phyloP scores from a whole-genome alignment of 2,113 vertebrate genomes.

The Melanocharis versteri region DNA sequence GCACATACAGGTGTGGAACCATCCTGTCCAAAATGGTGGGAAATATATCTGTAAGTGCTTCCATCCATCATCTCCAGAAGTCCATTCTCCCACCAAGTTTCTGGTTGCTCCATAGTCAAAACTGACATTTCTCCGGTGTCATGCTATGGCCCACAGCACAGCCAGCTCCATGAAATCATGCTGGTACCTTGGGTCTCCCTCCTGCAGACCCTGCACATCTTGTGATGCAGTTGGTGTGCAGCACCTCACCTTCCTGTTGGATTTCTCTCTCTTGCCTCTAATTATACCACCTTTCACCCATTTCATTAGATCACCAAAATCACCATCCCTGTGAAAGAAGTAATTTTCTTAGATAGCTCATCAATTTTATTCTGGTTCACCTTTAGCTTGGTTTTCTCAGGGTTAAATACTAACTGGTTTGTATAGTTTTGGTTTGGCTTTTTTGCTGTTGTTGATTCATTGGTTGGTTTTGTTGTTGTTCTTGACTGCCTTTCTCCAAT shows the following conservation, averaged over 20 bases:
- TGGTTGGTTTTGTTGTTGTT: not conserved
- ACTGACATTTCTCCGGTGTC: conserved; percentile 19
- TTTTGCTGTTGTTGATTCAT: not conserved
- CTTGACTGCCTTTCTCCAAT: conserved; percentile 36
- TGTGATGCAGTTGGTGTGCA: conserved; percentile 10
- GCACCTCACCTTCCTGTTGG: conserved; percentile 33
- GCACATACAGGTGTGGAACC: not conserved
- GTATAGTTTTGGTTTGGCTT: not conserved
- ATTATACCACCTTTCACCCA: conserved; percentile 13
- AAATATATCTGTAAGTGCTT: conserved; percentile 6
- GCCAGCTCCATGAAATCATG: conserved; percentile 23
- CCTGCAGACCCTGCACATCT: conserved; percentile 23
- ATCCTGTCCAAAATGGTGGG: not conserved
- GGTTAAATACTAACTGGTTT: not conserved
- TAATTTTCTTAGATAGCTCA: conserved; percentile 32
- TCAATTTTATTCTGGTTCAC: conserved; percentile 19
- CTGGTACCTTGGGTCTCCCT: conserved; percentile 15
- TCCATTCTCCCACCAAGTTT: conserved; percentile 44
- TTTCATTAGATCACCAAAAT: conserved; percentile 42
- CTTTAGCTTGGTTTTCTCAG: conserved; percentile 49
- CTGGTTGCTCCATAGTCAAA: conserved; percentile 40
- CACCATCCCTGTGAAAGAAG: not conserved
- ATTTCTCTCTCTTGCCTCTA: conserved; percentile 47
- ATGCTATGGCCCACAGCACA: conserved; percentile 29
- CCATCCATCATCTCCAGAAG: conserved; percentile 33